Evolutionary conservation across 2,113 vertebrate genomes (phyloP).

Genomic region (Sceloporus undulatus): DNA sequence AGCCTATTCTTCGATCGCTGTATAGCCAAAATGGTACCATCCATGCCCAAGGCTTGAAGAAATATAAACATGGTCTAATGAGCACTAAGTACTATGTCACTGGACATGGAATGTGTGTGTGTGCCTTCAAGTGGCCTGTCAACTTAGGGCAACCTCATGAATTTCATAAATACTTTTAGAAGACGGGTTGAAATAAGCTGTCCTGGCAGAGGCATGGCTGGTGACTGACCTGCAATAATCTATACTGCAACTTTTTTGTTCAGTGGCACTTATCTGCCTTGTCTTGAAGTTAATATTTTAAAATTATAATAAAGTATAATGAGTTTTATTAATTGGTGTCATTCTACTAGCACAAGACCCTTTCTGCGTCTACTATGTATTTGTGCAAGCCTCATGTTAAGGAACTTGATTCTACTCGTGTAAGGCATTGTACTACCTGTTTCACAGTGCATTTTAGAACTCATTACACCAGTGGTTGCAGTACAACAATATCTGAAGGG

Average conservation of each 20-base stretch:
- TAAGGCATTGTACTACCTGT: neutral
- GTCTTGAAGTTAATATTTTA: slow-evolving; percentile 63
- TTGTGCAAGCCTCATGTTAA: neutral
- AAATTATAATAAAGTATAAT: slow-evolving; percentile 72
- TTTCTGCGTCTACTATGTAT: neutral
- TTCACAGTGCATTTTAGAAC: neutral
- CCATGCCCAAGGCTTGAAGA: neutral
- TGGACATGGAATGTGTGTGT: neutral
- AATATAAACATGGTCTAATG: neutral
- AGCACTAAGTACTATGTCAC: neutral
- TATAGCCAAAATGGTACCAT: neutral
- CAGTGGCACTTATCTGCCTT: slow-evolving; percentile 48
- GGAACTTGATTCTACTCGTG: neutral
- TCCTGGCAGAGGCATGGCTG: neutral
- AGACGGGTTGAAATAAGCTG: neutral
- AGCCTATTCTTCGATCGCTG: neutral
- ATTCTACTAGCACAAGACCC: neutral
- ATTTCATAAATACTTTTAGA: neutral
- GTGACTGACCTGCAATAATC: neutral
- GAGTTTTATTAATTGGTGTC: too few species aligned
- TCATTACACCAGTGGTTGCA: neutral
- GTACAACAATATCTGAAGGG: too few species aligned
- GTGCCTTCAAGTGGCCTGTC: too few species aligned
- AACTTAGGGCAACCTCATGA: too few species aligned
- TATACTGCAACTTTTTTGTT: neutral